A percentile compares a stretch with the other conserved stretches of the same genome.
Conservation (phyloP, 2,888 invertebrate species). For the Schizotus pectinicornis region DNA sequence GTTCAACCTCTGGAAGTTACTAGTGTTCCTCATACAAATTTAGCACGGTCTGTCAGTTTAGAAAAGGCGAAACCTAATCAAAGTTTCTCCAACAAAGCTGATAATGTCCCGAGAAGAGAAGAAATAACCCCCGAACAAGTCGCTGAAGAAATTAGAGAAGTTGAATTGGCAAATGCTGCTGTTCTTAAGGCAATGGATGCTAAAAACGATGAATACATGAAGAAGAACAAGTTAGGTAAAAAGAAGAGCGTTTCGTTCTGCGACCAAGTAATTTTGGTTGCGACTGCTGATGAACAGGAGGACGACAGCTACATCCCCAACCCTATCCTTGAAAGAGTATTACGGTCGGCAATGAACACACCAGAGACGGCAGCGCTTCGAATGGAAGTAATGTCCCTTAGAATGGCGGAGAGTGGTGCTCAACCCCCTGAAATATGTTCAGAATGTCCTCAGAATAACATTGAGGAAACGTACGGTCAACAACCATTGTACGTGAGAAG, state of each 20-base stretch:
- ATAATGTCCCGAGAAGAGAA: too few relatives aligned
- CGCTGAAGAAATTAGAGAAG: constrained; percentile 61
- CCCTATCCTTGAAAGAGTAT: constrained; percentile 85
- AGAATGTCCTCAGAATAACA: constrained; percentile 4
- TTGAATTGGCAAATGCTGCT: constrained; percentile 63
- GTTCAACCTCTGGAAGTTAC: constrained; percentile 46
- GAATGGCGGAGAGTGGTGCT: background rate
- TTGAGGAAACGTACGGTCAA: constrained; percentile 15
- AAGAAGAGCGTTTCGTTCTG: constrained; percentile 96
- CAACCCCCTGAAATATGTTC: constrained; percentile 30
- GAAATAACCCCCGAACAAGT: constrained; percentile 60
- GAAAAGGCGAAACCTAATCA: constrained; percentile 1
- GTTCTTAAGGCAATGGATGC: constrained; percentile 54
- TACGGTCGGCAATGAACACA: constrained; percentile 81
- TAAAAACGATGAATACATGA: constrained; percentile 59
- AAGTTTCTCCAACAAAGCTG: too few relatives aligned
- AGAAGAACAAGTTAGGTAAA: constrained; percentile 68
- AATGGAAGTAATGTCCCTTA: constrained; percentile 61
- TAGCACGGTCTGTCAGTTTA: constrained; percentile 6
- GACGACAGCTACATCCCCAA: constrained; percentile 90
- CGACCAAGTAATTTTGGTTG: constrained; percentile 91
- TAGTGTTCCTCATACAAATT: background rate
- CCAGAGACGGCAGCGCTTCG: constrained; percentile 65
- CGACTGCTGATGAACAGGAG: constrained; percentile 91
- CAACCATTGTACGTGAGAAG: constrained; percentile 45